A percentile compares a stretch with the other conserved stretches of the same genome.
Evolutionary conservation across 1,140 invertebrate genomes (phyloP).

Genomic region (Hermatobates lingyangjiaoensis): DNA sequence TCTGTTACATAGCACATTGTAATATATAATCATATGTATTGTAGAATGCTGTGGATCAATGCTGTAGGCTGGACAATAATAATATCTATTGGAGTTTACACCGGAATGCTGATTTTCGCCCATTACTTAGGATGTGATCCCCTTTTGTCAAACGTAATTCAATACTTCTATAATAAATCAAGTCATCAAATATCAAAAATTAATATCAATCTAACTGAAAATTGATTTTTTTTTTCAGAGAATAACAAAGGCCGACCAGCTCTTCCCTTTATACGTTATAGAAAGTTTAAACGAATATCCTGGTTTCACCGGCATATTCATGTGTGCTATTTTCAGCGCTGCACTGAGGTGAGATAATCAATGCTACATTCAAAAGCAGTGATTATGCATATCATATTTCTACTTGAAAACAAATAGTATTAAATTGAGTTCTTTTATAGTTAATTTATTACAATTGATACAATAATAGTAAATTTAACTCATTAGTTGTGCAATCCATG

Average conservation of each 20-base stretch:
- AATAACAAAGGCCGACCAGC: background rate
- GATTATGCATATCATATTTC: background rate
- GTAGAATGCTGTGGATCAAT: conserved; percentile 22
- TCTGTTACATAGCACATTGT: too few species aligned
- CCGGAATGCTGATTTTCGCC: conserved; percentile 65
- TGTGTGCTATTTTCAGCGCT: conserved; percentile 46
- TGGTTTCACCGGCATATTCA: conserved; percentile 46
- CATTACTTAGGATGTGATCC: conserved; percentile 73
- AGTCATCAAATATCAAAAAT: too few species aligned
- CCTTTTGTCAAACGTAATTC: conserved; percentile 42
- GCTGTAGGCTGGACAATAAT: conserved; percentile 20
- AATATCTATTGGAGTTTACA: conserved; percentile 28
- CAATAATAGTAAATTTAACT: too few species aligned
- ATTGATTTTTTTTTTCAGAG: background rate
- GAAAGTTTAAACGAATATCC: conserved; percentile 27
- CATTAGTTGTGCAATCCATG: too few species aligned
- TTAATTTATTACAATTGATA: too few species aligned
- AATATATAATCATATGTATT: too few species aligned
- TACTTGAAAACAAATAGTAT: background rate
- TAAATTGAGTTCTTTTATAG: background rate
- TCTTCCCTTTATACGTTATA: conserved; percentile 1
- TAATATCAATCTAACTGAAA: too few species aligned
- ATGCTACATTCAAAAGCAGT: background rate
- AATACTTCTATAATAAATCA: background rate
- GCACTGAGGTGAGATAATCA: conserved; percentile 33